Evolutionary conservation across 2,113 vertebrate species (phyloP), one percentile per base, ranked within the genome.

Genomic region (Agapornis roseicollis): DNA sequence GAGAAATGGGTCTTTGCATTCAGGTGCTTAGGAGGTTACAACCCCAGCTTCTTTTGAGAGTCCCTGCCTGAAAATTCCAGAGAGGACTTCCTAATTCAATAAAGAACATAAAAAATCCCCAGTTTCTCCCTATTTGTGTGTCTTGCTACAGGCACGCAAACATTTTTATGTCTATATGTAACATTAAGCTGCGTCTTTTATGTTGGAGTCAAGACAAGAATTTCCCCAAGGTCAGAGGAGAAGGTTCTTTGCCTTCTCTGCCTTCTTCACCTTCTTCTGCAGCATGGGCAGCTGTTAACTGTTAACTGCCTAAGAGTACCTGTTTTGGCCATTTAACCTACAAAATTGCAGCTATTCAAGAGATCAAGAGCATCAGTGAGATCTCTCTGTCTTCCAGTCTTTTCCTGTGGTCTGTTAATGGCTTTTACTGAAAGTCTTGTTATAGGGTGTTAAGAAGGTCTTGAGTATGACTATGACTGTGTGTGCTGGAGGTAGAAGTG

Each of bases 201-300:
- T 65, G 58, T 49, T 24, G 37, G n/a, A 73, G 14, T 24, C 0
- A 0, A 83, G 19, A 35, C 1, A 4, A 64, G 44, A 39, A 73
- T 84, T 92, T 79, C 52, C 60, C 39, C 0, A 3, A 71, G 28
- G 25, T 33, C 39, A 4, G 1, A 82, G 25, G 2, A 29, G 25
- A 63, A 76, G 17, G 37, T 53, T 47, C 46, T 47, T 46, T 46
- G 46, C 44, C 44, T 33, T 49, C 42, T 72, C 80, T 61, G 25
- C 35, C 27, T 1, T 1, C 35, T 66, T n/a, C 49, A 23, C 35
- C 27, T 1, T 1, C 35, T 66, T n/a, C 49, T 85, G 50, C 46
- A 72, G 12, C 3, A 0, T 3, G 33, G 6, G 47, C 55, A 87
- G 56, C 18, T 72, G 5, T 33, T 56, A 46, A 0, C 50, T 76